Percentiles rank a stretch among this genome's conserved stretches.
Evolutionary conservation across 2,888 invertebrate species (phyloP).

Genomic region (Noctua janthe): DNA sequence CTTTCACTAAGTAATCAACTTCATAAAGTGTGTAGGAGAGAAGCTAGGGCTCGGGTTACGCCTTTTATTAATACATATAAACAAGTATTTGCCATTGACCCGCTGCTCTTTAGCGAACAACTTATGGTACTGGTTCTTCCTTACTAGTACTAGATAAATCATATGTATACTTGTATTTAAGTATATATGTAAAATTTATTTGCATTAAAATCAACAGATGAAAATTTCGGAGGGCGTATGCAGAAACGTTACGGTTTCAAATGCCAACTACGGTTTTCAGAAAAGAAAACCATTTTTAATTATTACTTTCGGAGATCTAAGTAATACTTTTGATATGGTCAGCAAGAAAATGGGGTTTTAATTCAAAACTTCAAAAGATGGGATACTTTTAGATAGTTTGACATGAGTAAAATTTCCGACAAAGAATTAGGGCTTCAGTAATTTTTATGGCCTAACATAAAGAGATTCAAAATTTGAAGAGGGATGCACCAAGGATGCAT

Average conservation of each 20-base stretch:
- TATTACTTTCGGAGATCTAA: background rate
- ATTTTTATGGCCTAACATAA: background rate
- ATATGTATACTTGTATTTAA: background rate
- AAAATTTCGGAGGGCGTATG: background rate
- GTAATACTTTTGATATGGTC: constrained; percentile 15
- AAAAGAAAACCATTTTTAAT: background rate
- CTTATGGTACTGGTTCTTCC: constrained; percentile 50
- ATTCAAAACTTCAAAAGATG: background rate
- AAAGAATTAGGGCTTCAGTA: background rate
- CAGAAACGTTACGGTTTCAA: background rate
- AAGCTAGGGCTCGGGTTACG: constrained; percentile 45
- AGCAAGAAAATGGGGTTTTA: background rate
- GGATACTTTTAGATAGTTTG: background rate
- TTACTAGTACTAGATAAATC: constrained; percentile 11
- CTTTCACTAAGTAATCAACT: constrained; percentile 64
- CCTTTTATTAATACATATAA: constrained; percentile 55
- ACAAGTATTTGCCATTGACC: constrained; percentile 60
- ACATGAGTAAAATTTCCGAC: background rate
- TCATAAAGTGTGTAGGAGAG: constrained; percentile 60
- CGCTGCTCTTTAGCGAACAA: constrained; percentile 36
- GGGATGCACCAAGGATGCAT: constrained; percentile 14
- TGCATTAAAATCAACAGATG: constrained; percentile 8
- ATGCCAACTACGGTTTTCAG: background rate
- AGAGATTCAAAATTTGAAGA: background rate
- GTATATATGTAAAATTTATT: background rate